phyloP scores from a whole-genome alignment of 2,113 vertebrate species.

The Patagioenas fasciata region DNA sequence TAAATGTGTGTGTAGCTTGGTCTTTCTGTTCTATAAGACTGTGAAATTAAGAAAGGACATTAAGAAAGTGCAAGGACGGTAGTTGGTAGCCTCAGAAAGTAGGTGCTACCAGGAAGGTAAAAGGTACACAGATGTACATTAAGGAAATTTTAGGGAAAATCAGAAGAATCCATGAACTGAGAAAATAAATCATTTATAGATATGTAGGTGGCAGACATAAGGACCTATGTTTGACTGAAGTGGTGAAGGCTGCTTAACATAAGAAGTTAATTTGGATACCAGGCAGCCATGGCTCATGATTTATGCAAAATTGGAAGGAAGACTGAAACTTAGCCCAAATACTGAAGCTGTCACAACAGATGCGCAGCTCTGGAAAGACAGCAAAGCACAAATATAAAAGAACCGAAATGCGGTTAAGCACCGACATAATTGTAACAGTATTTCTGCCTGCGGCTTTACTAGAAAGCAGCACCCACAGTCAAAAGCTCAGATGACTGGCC shows the following conservation, averaged over 20 bases:
- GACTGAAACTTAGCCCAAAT: neutral
- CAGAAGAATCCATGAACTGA: neutral
- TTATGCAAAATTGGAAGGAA: neutral
- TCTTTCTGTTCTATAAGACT: neutral
- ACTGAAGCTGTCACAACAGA: neutral
- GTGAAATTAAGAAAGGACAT: neutral
- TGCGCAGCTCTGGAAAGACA: neutral
- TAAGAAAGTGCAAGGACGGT: neutral
- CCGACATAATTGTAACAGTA: neutral
- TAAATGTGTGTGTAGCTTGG: neutral
- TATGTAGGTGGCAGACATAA: neutral
- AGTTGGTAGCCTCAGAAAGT: neutral
- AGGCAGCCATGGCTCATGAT: neutral
- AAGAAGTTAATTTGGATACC: neutral
- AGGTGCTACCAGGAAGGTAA: neutral
- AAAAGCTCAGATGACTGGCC: neutral
- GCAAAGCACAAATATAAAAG: neutral
- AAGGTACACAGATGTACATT: neutral
- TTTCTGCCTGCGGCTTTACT: slow-evolving; percentile 39
- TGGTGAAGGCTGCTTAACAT: neutral
- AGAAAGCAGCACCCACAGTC: neutral
- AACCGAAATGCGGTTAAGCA: neutral
- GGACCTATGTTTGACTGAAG: neutral
- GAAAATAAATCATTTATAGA: neutral
- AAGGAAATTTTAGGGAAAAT: neutral